These are phyloP conservation scores for Drosophila tropicalis DNA, from an alignment of 1,140 invertebrate species.

Conservation along the genomic window DNA sequence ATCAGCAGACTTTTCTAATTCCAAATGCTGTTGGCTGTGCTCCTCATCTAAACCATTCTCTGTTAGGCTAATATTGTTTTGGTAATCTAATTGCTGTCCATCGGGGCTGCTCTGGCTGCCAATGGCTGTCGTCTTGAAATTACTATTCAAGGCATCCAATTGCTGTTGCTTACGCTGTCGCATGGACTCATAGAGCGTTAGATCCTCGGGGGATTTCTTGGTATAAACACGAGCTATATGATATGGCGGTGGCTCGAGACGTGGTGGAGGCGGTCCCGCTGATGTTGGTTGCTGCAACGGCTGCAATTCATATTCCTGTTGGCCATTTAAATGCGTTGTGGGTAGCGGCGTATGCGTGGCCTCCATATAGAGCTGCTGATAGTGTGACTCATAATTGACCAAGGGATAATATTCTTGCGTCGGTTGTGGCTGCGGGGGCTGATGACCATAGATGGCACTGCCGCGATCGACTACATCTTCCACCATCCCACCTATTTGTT, in stretches of 20 bases:
- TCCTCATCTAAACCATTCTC: constrained; percentile 12
- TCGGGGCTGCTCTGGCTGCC: constrained; percentile 43
- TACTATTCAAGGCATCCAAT: constrained; percentile 69
- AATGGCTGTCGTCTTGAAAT: constrained; percentile 73
- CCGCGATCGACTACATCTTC: constrained; percentile 69
- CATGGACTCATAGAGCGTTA: constrained; percentile 73
- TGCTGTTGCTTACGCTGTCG: constrained; percentile 61
- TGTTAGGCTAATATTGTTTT: constrained; percentile 56
- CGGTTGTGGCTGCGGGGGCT: constrained; percentile 46
- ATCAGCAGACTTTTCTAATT: constrained; percentile 22
- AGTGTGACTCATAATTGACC: constrained; percentile 69
- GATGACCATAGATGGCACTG: constrained; percentile 65
- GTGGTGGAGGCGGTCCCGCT: constrained; percentile 55
- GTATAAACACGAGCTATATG: constrained; percentile 88
- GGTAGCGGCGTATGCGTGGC: constrained; percentile 57
- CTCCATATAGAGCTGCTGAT: constrained; percentile 73
- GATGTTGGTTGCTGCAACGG: constrained; percentile 50
- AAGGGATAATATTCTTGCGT: constrained; percentile 67
- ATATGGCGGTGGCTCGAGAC: constrained; percentile 86
- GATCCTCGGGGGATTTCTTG: constrained; percentile 85
- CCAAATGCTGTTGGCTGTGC: constrained; percentile 15
- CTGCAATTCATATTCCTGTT: constrained; percentile 67
- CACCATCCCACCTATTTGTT: constrained; percentile 22
- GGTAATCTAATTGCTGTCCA: constrained; percentile 62
- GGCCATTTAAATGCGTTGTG: constrained; percentile 72